Conservation (phyloP, 2,888 invertebrate genomes). For the Syrista parreyssii region DNA sequence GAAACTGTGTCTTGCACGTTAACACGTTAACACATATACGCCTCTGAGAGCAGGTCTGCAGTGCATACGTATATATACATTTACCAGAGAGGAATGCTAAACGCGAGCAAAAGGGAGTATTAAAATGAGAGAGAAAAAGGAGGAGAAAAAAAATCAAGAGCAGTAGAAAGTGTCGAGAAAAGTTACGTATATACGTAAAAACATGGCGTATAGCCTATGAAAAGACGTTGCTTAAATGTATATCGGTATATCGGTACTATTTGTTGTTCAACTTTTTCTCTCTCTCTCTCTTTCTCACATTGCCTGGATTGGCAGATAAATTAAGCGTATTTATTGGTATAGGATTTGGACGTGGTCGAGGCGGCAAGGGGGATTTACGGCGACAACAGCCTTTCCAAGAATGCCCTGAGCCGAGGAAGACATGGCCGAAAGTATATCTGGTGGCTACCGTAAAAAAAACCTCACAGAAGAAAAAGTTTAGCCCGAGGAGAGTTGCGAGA, state of each 20-base stretch:
- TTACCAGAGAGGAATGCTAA: background rate
- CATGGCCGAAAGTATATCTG: background rate
- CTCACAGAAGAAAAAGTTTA: background rate
- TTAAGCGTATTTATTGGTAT: background rate
- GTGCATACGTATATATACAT: background rate
- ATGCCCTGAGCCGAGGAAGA: background rate
- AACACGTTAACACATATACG: background rate
- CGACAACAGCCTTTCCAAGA: background rate
- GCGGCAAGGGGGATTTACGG: background rate
- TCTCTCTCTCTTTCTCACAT: background rate
- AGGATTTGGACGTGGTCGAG: background rate
- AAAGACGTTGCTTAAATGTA: background rate
- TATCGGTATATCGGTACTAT: background rate
- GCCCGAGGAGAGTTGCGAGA: background rate
- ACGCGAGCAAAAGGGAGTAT: slow-evolving; percentile 10
- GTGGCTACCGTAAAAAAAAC: background rate
- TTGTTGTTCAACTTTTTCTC: background rate
- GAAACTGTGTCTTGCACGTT: background rate
- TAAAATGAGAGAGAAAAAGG: slow-evolving; percentile 3
- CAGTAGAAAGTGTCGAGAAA: background rate
- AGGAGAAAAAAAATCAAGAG: slow-evolving; percentile 1
- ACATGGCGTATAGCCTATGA: background rate
- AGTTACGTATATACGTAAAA: background rate
- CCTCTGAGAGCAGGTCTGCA: background rate
- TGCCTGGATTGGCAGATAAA: background rate